phyloP scores from a whole-genome alignment of 2,797 vertebrate species.

The Xyrichtys novacula region DNA sequence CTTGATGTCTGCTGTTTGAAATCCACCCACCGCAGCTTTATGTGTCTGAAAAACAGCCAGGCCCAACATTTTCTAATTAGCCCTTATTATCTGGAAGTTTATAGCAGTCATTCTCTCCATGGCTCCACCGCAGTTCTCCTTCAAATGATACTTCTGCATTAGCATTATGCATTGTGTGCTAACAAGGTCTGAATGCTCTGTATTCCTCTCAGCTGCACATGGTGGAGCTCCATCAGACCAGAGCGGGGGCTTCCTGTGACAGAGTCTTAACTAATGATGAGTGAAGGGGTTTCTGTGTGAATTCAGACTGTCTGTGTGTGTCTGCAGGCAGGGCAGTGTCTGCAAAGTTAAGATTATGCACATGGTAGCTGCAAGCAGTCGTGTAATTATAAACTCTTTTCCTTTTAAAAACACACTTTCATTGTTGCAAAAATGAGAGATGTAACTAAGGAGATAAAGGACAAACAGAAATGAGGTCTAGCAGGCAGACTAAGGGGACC shows the following conservation, averaged over 20 bases:
- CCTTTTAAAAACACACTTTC: slow-evolving; percentile 47
- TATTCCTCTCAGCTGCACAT: slow-evolving; percentile 22
- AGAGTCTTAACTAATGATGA: slow-evolving; percentile 39
- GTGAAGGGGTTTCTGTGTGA: slow-evolving; percentile 44
- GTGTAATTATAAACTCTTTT: slow-evolving; percentile 52
- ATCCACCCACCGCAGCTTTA: slow-evolving; percentile 46
- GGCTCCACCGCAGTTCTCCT: slow-evolving; percentile 29
- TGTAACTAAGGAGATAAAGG: slow-evolving; percentile 42
- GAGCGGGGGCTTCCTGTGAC: slow-evolving; percentile 39
- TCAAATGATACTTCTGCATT: slow-evolving; percentile 54
- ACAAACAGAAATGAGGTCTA: slow-evolving; percentile 22
- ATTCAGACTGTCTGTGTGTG: slow-evolving; percentile 15
- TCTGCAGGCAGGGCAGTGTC: slow-evolving; percentile 34
- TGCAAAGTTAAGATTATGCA: slow-evolving; percentile 54
- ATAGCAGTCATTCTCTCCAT: slow-evolving; percentile 46
- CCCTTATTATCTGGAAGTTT: slow-evolving; percentile 56
- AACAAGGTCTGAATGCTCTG: slow-evolving; percentile 47
- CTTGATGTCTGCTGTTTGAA: slow-evolving; percentile 57
- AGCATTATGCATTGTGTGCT: slow-evolving; percentile 59
- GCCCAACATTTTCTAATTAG: slow-evolving; percentile 64
- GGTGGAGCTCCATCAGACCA: slow-evolving; percentile 22
- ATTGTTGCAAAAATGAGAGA: slow-evolving; percentile 34
- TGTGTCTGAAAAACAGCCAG: slow-evolving; percentile 52
- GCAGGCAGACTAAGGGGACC: slow-evolving; percentile 42
- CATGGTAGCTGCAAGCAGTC: slow-evolving; percentile 48